phyloP scores from a whole-genome alignment of 2,113 vertebrate species.

The Pipra filicauda region DNA sequence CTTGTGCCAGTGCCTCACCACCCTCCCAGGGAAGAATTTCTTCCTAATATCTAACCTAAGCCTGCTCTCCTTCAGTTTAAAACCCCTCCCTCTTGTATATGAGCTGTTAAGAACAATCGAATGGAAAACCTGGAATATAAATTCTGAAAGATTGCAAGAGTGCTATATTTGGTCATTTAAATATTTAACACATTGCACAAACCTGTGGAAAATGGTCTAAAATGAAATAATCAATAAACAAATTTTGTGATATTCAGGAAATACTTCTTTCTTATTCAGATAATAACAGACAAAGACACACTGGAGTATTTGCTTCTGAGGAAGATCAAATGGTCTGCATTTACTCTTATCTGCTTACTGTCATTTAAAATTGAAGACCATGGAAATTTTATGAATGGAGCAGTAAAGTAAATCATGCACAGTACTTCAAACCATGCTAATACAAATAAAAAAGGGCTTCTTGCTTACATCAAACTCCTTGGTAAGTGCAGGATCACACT shows the following conservation, averaged over 20 bases:
- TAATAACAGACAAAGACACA: neutral
- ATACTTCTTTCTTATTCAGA: neutral
- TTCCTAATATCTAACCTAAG: neutral
- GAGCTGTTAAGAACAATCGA: neutral
- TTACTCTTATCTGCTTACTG: neutral
- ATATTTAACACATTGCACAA: neutral
- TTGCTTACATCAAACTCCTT: constrained; percentile 96
- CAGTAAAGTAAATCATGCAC: neutral
- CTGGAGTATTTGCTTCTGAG: neutral
- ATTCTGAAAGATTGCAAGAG: neutral
- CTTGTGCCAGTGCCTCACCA: neutral
- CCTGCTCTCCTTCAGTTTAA: neutral
- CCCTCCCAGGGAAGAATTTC: neutral
- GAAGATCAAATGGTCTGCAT: neutral
- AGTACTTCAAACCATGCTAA: neutral
- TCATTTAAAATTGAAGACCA: neutral
- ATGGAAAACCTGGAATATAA: neutral
- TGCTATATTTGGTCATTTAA: neutral
- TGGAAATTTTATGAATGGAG: neutral
- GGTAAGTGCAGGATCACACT: constrained; percentile 92
- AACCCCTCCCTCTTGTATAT: neutral
- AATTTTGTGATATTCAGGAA: neutral
- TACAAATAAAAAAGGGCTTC: neutral
- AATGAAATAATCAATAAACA: neutral
- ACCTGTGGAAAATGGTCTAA: neutral